These are phyloP conservation scores for Panagrolaimus sp. DNA, from an alignment of 1,140 invertebrate species.

Conservation along the genomic window DNA sequence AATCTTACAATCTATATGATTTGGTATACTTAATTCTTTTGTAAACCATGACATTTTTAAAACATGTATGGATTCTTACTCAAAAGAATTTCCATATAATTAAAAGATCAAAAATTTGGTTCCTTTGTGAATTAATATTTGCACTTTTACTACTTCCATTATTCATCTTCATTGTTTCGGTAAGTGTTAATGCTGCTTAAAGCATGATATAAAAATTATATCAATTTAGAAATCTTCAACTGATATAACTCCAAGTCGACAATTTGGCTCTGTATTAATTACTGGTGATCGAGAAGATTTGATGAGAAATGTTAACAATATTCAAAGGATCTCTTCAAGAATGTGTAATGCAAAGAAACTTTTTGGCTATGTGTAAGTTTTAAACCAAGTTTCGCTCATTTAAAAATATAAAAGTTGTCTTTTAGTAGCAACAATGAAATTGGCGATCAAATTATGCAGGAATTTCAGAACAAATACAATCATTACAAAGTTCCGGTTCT, in stretches of 20 bases:
- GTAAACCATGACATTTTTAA: background rate
- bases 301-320: constrained; percentile 14
- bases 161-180: constrained; percentile 33
- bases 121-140: constrained; percentile 33
- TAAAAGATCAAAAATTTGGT: constrained; percentile 25
- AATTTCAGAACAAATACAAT: constrained; percentile 15
- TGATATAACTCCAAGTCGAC: background rate
- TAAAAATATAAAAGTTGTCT: background rate
- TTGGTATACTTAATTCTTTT: too few species aligned
- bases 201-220: background rate
- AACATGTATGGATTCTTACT: constrained; percentile 5
- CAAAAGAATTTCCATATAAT: constrained; percentile 3
- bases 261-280: constrained; percentile 22
- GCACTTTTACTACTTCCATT: constrained; percentile 27
- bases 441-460: background rate
- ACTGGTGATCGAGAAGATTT: constrained; percentile 26
- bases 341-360: background rate
- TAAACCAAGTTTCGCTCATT: background rate
- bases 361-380: constrained; percentile 25
- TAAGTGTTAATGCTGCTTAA: constrained; percentile 23
- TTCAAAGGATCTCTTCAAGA: constrained; percentile 14
- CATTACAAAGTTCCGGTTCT: background rate
- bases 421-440: background rate
- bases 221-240: constrained; percentile 15
- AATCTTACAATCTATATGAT: too few species aligned